Evolutionary conservation across 2,888 invertebrate genomes (phyloP), one percentile per base, ranked within the genome.

Genomic region (Eledona agricola): DNA sequence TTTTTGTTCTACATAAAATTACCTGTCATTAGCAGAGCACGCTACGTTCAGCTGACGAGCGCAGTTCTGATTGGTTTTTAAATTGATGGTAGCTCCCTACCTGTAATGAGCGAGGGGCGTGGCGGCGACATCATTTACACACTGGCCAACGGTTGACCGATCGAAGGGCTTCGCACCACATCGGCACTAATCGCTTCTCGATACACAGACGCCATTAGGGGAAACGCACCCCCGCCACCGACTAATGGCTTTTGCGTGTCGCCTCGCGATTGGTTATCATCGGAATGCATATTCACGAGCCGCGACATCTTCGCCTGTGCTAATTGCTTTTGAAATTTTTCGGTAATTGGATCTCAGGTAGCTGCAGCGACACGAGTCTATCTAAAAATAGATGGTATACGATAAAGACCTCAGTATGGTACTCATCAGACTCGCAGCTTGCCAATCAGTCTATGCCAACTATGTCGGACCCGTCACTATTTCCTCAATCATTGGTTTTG

Each of bases 61-160:
- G 65, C 64, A 64, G 69, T 67, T 73, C 73, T 72, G 75, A 76
- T 76, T 75, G 73, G 74, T 74, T 75, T 75, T 73, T 72, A 73
- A 76, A 76, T 75, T 74, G 73, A 75, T 75, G 73, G 73, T 71
- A 72, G 73, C 70, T 72, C 70, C 72, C 72, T 74, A 74, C 75
- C 74, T 76, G 75, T 75, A 73, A 73, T 74, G 75, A 75, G 69
- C 64, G 60, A 63, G 64, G 67, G 76, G 76, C 76, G 76, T 74
- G 74, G 75, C 75, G 64, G 67, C 64, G 66, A 71, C 73, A 75
- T 76, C 76, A 74, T 75, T 75, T 75, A 76, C 73, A n/a, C n/a
- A 73, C 73, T 69, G 72, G 72, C 74, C 75, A 74, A 75, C 74
- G 72, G 72, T 71, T 70, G 70, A 71, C 71, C 71, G 72, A 70